Evolutionary conservation across 2,113 vertebrate genomes (phyloP).

Genomic region (Lophochroa leadbeateri): DNA sequence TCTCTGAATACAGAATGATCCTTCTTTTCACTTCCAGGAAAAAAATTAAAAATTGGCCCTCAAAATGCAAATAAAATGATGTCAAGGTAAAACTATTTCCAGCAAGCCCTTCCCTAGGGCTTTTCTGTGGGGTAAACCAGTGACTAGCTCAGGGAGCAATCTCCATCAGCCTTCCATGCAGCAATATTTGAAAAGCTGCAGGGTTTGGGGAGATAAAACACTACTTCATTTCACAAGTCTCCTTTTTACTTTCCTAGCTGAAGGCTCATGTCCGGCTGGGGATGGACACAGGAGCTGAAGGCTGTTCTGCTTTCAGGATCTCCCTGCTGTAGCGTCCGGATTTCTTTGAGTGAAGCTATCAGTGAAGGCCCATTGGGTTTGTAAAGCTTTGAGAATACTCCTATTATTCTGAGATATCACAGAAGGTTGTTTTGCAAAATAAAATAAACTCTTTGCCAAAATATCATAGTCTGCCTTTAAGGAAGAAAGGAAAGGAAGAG

Average conservation of each 20-base stretch:
- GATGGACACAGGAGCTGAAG: background rate
- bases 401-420: background rate
- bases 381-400: background rate
- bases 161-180: background rate
- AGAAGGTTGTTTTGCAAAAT: background rate
- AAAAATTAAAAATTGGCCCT: background rate
- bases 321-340: background rate
- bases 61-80: background rate
- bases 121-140: background rate
- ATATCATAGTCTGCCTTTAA: background rate
- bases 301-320: background rate
- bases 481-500: background rate
- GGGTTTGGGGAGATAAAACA: background rate
- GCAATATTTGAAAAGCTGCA: background rate
- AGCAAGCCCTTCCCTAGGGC: background rate
- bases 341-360: background rate
- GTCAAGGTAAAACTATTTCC: background rate
- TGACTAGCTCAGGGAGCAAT: background rate
- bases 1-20: background rate
- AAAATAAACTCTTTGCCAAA: background rate
- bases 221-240: accelerated
- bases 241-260: background rate
- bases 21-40: background rate
- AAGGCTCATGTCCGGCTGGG: background rate
- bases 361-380: background rate